phyloP scores from a whole-genome alignment of 2,113 vertebrate genomes.

The Sylvietta virens region DNA sequence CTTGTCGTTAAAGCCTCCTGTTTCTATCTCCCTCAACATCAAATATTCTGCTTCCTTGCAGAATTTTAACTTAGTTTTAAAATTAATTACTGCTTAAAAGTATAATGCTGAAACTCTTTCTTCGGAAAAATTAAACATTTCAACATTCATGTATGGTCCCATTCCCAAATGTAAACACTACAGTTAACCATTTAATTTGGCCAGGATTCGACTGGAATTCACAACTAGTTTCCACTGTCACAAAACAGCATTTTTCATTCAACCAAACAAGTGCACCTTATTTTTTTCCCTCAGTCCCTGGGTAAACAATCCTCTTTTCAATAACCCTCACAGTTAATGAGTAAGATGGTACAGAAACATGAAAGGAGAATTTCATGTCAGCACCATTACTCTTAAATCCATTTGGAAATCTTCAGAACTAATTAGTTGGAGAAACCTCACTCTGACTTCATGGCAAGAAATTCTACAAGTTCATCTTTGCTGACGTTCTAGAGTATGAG shows the following conservation, averaged over 20 bases:
- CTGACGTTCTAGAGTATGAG: neutral
- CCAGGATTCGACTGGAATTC: neutral
- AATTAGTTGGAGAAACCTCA: neutral
- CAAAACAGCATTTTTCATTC: neutral
- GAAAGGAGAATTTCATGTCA: neutral
- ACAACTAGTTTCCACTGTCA: neutral
- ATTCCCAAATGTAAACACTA: neutral
- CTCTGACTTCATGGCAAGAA: neutral
- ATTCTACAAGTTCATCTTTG: neutral
- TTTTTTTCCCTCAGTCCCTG: neutral
- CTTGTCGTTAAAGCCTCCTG: accelerated
- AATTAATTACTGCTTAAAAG: neutral
- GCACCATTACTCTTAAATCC: neutral
- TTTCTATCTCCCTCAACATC: neutral
- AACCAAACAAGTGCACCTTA: neutral
- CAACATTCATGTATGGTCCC: accelerated
- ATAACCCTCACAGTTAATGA: neutral
- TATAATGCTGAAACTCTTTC: neutral
- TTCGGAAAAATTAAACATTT: neutral
- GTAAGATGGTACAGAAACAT: accelerated
- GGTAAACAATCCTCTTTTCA: neutral
- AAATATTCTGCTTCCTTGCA: neutral
- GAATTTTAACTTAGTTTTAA: neutral
- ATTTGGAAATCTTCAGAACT: neutral
- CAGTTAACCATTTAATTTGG: neutral